phyloP scores from a whole-genome alignment of 2,797 vertebrate genomes.

The Serranus cabrilla region DNA sequence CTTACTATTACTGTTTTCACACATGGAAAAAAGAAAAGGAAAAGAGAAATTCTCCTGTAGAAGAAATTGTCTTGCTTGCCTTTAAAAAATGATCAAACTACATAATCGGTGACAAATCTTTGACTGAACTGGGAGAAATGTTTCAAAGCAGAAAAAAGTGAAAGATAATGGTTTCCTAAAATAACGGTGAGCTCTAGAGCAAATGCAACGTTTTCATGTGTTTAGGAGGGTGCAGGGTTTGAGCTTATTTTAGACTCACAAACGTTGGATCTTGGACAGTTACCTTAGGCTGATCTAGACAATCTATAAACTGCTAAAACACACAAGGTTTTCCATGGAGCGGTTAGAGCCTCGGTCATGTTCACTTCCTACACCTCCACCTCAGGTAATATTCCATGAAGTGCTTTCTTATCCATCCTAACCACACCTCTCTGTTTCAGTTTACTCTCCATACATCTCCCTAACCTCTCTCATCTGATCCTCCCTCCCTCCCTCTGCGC shows the following conservation, averaged over 20 bases:
- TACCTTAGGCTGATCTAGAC: background rate
- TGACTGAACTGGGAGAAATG: background rate
- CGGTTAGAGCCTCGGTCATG: background rate
- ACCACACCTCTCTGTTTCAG: background rate
- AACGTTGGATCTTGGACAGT: background rate
- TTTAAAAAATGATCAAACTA: too few species aligned
- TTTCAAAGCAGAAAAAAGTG: background rate
- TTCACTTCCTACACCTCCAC: slow-evolving; percentile 12
- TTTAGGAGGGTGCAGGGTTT: background rate
- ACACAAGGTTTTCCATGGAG: background rate
- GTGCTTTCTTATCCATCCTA: background rate
- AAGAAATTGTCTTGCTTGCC: too few species aligned
- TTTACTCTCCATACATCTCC: background rate
- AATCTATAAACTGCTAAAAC: background rate
- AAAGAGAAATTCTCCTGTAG: too few species aligned
- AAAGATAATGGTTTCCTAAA: background rate
- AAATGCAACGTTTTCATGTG: background rate
- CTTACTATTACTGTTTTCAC: too few species aligned
- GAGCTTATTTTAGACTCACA: background rate
- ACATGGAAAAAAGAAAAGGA: too few species aligned
- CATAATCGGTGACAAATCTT: background rate
- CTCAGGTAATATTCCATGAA: background rate
- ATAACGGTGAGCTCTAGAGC: background rate
- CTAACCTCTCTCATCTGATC: background rate
- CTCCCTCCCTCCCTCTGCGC: slow-evolving; percentile 6